Evolutionary conservation across 2,113 vertebrate genomes (phyloP).

Genomic region (Macroglossus sobrinus): DNA sequence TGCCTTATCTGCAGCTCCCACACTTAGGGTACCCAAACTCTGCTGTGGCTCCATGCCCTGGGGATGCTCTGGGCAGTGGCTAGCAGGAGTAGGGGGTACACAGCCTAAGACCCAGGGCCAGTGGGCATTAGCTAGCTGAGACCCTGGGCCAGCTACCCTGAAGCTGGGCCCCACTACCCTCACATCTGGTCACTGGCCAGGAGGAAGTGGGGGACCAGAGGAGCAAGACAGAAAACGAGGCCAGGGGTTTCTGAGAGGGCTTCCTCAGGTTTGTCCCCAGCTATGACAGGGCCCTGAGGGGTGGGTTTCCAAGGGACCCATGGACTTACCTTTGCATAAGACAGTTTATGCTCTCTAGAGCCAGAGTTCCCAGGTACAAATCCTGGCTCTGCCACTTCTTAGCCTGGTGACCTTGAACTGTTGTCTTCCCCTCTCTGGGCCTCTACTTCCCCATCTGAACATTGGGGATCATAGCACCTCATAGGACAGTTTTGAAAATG

Average conservation of each 20-base stretch:
- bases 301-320: background rate
- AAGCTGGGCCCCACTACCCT: background rate
- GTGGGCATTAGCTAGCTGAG: background rate
- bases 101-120: background rate
- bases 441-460: background rate
- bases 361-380: background rate
- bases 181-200: background rate
- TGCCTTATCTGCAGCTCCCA: background rate
- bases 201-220: background rate
- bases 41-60: background rate
- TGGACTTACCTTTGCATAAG: background rate
- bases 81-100: background rate
- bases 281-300: background rate
- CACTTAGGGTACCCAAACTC: background rate
- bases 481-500: background rate
- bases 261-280: background rate
- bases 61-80: background rate
- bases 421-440: background rate
- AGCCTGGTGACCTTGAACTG: background rate
- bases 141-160: background rate
- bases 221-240: background rate
- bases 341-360: background rate
- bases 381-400: background rate
- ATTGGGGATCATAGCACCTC: background rate
- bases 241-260: background rate